Evolutionary conservation across 2,797 vertebrate genomes (phyloP).

Genomic region (Epinephelus malabaricus): DNA sequence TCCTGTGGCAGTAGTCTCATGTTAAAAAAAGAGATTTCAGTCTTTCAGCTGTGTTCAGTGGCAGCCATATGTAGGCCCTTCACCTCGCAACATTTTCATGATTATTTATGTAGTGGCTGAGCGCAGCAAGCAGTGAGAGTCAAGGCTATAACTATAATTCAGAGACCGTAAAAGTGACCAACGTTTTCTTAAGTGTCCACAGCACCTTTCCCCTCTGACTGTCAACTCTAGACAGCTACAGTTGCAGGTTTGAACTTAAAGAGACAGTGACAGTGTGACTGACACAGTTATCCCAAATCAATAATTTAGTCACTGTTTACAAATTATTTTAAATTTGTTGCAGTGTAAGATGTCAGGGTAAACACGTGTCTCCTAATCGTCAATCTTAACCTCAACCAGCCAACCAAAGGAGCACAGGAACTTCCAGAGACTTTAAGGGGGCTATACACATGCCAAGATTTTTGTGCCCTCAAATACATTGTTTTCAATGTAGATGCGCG

Average conservation of each 20-base stretch:
- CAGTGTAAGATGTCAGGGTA: conserved; percentile 10
- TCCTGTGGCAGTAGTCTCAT: conserved; percentile 59
- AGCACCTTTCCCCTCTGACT: conserved; percentile 71
- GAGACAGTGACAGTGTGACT: conserved; percentile 37
- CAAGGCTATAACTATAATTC: conserved; percentile 75
- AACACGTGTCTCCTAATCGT: background rate
- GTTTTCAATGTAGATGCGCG: too few relatives aligned
- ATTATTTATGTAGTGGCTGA: conserved; percentile 38
- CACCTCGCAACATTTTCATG: conserved; percentile 47
- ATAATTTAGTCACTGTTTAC: conserved; percentile 15
- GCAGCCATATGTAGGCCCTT: conserved; percentile 17
- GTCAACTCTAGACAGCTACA: conserved; percentile 57
- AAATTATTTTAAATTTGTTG: background rate
- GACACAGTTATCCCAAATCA: background rate
- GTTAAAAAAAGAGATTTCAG: conserved; percentile 72
- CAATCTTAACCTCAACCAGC: conserved; percentile 36
- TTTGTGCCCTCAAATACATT: too few relatives aligned
- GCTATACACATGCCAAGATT: background rate
- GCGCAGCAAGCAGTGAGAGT: conserved; percentile 47
- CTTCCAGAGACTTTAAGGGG: conserved; percentile 4
- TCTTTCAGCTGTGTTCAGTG: conserved; percentile 39
- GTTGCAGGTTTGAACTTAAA: conserved; percentile 57
- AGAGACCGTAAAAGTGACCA: conserved; percentile 68
- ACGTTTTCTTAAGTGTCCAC: conserved; percentile 63
- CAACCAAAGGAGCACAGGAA: conserved; percentile 26